phyloP scores from a whole-genome alignment of 2,888 invertebrate species.

The Spialia ferax region DNA sequence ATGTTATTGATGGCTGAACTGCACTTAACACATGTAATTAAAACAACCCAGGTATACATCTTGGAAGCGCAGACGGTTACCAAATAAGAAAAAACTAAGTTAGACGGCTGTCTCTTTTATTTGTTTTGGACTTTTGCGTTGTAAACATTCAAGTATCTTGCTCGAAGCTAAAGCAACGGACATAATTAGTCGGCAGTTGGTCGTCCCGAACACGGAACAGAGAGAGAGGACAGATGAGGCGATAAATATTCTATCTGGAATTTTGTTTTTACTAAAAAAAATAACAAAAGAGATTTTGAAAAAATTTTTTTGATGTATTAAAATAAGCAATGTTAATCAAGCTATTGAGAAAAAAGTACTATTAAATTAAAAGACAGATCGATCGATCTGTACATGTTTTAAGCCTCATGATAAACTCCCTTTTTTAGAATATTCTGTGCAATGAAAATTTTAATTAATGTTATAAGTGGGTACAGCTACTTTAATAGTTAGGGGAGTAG shows the following conservation, averaged over 20 bases:
- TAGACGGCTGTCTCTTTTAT: slow-evolving; percentile 14
- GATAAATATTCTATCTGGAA: background rate
- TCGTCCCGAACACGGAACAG: slow-evolving; percentile 47
- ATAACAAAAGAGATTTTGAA: background rate
- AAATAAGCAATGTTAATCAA: too few relatives aligned
- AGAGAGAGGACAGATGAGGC: background rate
- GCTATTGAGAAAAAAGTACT: too few relatives aligned
- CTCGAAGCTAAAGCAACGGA: slow-evolving; percentile 29
- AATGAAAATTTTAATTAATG: too few relatives aligned
- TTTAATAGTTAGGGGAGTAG: too few relatives aligned
- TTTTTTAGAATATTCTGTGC: too few relatives aligned
- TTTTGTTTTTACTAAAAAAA: background rate
- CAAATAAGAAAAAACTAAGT: slow-evolving; percentile 24
- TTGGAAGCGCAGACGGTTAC: slow-evolving; percentile 6
- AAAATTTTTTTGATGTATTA: background rate
- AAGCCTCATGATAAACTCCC: too few relatives aligned
- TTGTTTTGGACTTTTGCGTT: slow-evolving; percentile 34
- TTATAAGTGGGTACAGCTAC: too few relatives aligned
- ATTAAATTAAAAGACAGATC: too few relatives aligned
- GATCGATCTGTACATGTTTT: too few relatives aligned
- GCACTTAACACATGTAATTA: slow-evolving; percentile 21
- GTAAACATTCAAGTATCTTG: slow-evolving; percentile 39
- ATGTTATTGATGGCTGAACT: background rate
- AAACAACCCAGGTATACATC: slow-evolving; percentile 14
- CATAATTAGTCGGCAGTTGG: slow-evolving; percentile 55